Evolutionary conservation across 2,888 invertebrate genomes (phyloP), one percentile per base, ranked within the genome.

Genomic region (Trisateles emortualis): DNA sequence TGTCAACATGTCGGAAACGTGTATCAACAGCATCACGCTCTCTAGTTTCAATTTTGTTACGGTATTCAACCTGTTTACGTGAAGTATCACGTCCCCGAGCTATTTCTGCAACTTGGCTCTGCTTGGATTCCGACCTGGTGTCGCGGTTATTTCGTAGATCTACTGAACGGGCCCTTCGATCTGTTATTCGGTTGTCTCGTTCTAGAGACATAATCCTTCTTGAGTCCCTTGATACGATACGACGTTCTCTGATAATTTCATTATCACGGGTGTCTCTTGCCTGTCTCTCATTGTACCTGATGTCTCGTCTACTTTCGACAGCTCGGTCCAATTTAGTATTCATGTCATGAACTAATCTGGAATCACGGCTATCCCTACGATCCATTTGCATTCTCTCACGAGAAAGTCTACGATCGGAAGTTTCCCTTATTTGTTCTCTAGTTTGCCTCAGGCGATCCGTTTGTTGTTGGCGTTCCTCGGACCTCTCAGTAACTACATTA

Each of bases 21-120:
- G 43, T 41, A n/a, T 68, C 68, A 26, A 50, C 24, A 9, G 40
- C 19, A 36, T 68, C 64, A 8, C 55, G 70, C 33, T 68, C 59
- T 17, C 49, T 53, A 24, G 44, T 59, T 43, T 56, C 45, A 33
- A 50, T 42, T 19, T 47, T 59, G 10, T 39, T 30, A 6, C 38
- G 38, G 36, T 42, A 38, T 49, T 53, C 61, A 17, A 46, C 14
- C 35, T 32, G 38, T n/a, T 26, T 54, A 13, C 36, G 62, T n/a
- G 38, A 17, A 17, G 11, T 39, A 35, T 51, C 47, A 16, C 11
- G 17, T 11, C 9, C n/a, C 2, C 53, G 56, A 29, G 44, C 24
- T 14, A 17, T 19, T 10, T 59, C 47, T 3, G n/a, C 32, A 48
- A 49, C 59, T 48, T 36, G 52, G 33, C 8, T 58, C 4, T 22